Evolutionary conservation across 2,888 invertebrate species (phyloP).

Genomic region (Eupithecia subumbrata): DNA sequence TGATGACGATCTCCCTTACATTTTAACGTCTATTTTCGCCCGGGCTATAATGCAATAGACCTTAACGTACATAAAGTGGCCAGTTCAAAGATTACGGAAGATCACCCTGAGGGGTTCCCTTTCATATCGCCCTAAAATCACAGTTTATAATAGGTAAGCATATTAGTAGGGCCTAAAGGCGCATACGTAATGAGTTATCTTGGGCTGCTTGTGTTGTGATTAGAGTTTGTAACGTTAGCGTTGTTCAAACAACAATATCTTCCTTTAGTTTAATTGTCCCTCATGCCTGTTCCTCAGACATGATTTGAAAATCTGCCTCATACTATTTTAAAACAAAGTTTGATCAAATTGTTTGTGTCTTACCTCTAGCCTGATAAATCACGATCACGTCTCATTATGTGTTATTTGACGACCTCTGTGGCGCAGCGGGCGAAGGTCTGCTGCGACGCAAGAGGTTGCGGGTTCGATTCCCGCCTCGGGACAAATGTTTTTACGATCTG

Average conservation of each 20-base stretch:
- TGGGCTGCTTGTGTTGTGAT: slow-evolving; percentile 18
- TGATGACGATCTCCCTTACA: slow-evolving; percentile 18
- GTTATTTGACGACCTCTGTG: too few species aligned
- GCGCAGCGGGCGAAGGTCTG: too few species aligned
- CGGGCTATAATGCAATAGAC: slow-evolving; percentile 45
- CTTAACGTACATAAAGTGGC: slow-evolving; percentile 42
- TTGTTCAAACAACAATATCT: neutral
- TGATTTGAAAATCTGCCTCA: neutral
- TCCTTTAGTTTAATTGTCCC: neutral
- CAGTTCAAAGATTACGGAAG: slow-evolving; percentile 54
- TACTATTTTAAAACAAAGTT: neutral
- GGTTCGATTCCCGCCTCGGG: too few species aligned
- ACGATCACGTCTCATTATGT: too few species aligned
- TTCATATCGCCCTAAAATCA: slow-evolving; percentile 75
- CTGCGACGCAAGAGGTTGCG: too few species aligned
- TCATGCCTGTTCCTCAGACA: neutral
- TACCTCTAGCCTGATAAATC: too few species aligned
- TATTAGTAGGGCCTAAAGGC: slow-evolving; percentile 59
- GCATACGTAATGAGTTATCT: slow-evolving; percentile 47
- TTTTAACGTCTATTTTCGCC: slow-evolving; percentile 36
- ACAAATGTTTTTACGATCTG: too few species aligned
- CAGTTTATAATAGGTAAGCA: slow-evolving; percentile 65
- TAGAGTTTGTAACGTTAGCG: neutral
- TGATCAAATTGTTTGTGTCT: too few species aligned
- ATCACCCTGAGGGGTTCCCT: slow-evolving; percentile 61